Evolutionary conservation across 2,888 invertebrate genomes (phyloP).

Genomic region (Tryphoninae sp.): DNA sequence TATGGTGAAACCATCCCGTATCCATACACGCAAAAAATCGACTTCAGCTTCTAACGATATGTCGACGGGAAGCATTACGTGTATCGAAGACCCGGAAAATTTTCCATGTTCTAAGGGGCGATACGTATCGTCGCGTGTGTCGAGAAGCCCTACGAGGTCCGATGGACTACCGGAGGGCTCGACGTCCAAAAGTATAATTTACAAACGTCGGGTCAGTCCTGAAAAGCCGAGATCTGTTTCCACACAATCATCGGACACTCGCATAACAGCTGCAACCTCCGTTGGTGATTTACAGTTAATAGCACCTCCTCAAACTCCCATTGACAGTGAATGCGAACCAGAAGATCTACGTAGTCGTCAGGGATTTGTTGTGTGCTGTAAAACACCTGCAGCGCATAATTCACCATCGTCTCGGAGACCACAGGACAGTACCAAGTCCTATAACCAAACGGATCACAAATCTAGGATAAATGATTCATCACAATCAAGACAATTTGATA

Average conservation of each 20-base stretch:
- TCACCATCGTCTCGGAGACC: not conserved
- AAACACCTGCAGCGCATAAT: not conserved
- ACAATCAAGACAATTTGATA: not conserved
- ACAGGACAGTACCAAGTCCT: not conserved
- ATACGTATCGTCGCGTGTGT: not conserved
- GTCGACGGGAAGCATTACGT: not conserved
- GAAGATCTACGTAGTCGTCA: constrained; percentile 10
- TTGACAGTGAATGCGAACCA: constrained; percentile 16
- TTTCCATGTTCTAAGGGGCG: not conserved
- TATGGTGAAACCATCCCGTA: constrained; percentile 53
- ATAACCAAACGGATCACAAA: not conserved
- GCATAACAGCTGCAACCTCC: constrained; percentile 16
- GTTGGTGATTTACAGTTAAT: constrained; percentile 16
- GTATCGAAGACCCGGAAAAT: constrained; percentile 13
- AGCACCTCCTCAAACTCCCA: constrained; percentile 15
- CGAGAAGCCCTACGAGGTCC: constrained; percentile 8
- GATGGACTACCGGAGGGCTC: not conserved
- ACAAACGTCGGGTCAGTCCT: constrained; percentile 15
- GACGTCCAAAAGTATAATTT: constrained; percentile 17
- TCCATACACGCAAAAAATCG: constrained; percentile 49
- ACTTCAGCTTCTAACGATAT: not conserved
- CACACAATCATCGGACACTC: constrained; percentile 32
- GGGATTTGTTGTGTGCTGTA: too few species aligned
- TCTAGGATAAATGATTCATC: constrained; percentile 2
- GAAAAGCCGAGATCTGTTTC: constrained; percentile 12